Evolutionary conservation across 2,888 invertebrate species (phyloP).

Genomic region (Saturnia japonica): DNA sequence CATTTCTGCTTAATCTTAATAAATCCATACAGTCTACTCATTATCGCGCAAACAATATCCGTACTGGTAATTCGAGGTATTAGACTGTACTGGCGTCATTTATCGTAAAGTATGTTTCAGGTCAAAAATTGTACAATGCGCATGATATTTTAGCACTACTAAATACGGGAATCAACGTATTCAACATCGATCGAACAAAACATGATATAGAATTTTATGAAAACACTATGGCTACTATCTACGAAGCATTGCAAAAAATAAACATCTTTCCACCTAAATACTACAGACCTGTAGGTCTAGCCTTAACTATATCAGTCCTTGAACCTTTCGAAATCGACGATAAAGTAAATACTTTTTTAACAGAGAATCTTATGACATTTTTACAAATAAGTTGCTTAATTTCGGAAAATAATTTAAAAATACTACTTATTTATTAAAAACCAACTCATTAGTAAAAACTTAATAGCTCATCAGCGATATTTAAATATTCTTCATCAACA

Average conservation of each 20-base stretch:
- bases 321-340: conserved; percentile 33
- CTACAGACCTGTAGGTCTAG: conserved; percentile 36
- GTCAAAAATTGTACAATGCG: background rate
- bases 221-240: conserved; percentile 24
- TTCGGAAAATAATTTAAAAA: no score
- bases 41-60: no score
- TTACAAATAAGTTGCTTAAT: background rate
- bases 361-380: background rate
- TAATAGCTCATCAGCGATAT: background rate
- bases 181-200: conserved; percentile 42
- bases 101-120: background rate
- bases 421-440: background rate
- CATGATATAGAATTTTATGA: conserved; percentile 30
- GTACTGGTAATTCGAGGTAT: no score
- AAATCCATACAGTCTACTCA: no score
- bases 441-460: background rate
- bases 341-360: background rate
- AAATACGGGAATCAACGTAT: conserved; percentile 41
- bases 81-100: no score
- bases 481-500: background rate
- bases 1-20: no score
- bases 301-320: conserved; percentile 38
- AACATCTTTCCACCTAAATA: conserved; percentile 28
- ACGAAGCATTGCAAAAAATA: conserved; percentile 24
- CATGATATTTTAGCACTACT: conserved; percentile 14